These are phyloP conservation scores for Forbesichthys agassizii DNA, from an alignment of 2,113 vertebrate species.

Conservation along the genomic window DNA sequence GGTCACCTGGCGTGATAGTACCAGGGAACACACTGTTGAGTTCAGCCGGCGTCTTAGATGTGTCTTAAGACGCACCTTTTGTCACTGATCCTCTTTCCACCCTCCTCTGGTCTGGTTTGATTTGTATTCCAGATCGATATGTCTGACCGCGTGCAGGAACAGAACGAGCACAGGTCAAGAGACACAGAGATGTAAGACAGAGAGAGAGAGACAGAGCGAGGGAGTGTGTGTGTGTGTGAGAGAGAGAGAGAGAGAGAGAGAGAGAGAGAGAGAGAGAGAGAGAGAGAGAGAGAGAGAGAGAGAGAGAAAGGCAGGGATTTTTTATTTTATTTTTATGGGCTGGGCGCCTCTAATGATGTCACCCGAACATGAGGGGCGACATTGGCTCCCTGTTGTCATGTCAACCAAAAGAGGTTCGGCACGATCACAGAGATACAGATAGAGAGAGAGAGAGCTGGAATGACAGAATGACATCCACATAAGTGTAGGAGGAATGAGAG, in stretches of 20 bases:
- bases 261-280: constrained; percentile 7
- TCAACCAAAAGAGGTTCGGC: constrained; percentile 59
- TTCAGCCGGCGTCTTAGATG: not conserved
- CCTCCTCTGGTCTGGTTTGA: constrained; percentile 32
- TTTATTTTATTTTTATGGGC: constrained; percentile 48
- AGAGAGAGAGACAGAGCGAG: constrained; percentile 5
- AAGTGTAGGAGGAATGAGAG: not conserved
- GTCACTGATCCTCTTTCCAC: not conserved
- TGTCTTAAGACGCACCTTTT: constrained; percentile 19
- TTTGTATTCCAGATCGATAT: constrained; percentile 64
- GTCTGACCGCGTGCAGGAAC: constrained; percentile 23
- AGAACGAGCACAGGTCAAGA: not conserved
- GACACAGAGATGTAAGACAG: constrained; percentile 1
- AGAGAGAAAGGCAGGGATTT: constrained; percentile 18
- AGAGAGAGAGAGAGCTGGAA: constrained; percentile 26
- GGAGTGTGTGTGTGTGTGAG: constrained; percentile 1
- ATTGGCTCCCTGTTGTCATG: constrained; percentile 71
- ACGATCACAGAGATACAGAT: constrained; percentile 19
- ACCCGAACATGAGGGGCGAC: constrained; percentile 55
- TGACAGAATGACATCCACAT: not conserved
- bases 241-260: constrained; percentile 4
- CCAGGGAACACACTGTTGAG: constrained; percentile 24
- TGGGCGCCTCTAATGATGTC: constrained; percentile 66
- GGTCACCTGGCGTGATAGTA: constrained; percentile 49
- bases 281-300: constrained; percentile 6